A percentile compares a stretch with the other conserved stretches of the same genome.
These are phyloP conservation scores for Temnothorax unifasciatus DNA, from an alignment of 2,888 invertebrate genomes.

Conservation along the genomic window DNA sequence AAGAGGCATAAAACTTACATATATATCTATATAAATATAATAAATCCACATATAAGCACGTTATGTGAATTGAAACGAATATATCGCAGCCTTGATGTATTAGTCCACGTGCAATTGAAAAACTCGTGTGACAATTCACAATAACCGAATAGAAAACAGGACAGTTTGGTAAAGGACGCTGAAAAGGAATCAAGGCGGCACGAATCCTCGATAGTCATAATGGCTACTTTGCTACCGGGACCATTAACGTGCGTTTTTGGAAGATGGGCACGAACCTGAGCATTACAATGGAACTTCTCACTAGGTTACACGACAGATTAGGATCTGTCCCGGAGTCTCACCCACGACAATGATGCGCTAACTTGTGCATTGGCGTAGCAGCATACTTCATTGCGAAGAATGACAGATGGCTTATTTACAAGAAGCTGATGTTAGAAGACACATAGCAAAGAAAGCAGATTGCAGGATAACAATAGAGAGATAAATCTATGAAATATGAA, in stretches of 20 bases:
- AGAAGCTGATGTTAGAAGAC: not conserved
- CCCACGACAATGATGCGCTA: constrained; percentile 83
- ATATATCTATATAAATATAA: not conserved
- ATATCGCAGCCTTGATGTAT: constrained; percentile 39
- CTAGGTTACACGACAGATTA: constrained; percentile 83
- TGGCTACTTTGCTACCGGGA: constrained; percentile 72
- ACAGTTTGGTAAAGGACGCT: constrained; percentile 60
- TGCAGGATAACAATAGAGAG: not conserved
- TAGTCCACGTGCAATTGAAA: constrained; percentile 63
- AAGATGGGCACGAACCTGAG: constrained; percentile 81
- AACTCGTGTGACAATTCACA: constrained; percentile 68
- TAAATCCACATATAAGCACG: not conserved
- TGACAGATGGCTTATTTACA: not conserved
- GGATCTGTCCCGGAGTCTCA: constrained; percentile 81
- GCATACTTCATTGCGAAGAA: not conserved
- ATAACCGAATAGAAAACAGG: constrained; percentile 68
- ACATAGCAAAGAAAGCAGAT: not conserved
- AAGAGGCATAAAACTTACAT: not conserved
- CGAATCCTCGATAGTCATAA: constrained; percentile 72
- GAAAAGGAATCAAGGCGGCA: constrained; percentile 59
- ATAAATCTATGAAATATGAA: not conserved
- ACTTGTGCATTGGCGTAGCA: constrained; percentile 77
- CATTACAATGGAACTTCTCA: constrained; percentile 76
- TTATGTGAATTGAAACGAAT: not conserved
- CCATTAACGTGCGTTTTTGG: constrained; percentile 79